Evolutionary conservation across 1,140 invertebrate genomes (phyloP), one percentile per base, ranked within the genome.

Genomic region (Anadara kagoshimensis): DNA sequence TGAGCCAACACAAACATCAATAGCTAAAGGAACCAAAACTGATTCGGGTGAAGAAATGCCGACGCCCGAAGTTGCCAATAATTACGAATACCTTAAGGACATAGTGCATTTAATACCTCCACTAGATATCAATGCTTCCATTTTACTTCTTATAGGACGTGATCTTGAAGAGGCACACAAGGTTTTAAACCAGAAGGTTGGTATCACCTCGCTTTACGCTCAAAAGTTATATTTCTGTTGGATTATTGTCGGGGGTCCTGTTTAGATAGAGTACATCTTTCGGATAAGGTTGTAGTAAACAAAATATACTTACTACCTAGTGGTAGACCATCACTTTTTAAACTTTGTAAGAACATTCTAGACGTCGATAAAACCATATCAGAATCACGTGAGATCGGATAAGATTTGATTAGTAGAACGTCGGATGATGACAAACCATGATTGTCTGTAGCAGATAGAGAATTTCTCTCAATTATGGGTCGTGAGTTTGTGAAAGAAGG

Each of bases 111-210:
- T 10, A n/a, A 63, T 63, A 20, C 65, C 49, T 22, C 18, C 26
- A 10, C 29, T 73, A 10, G 43, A 74, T 47, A n/a, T 16, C 11
- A 2, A 61, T 5, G 20, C 36, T 12, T 0, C 41, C 7, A 58
- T 74, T 3, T 1, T 36, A 5, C 12, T 74, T 0, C n/a, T 69
- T 0, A 72, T 76, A 22, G 75, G 75, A 11, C 45, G 75, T 11
- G 75, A 76, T 22, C 5, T 69, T 36, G 44, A 43, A 7, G 64
- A 49, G 5, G 69, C 47, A n/a, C 69, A 76, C 20, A 69, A 76
- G 22, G 47, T 72, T 7, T 16, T 64, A 16, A 54, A 73, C 0
- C 69, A 69, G 7, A n/a, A 49, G 5, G n/a, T 65, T 18, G 64
- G 58, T 18, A 20, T 24, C 0, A 45, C 7, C 36, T 20, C 43